These are phyloP conservation scores for Parauchenoglanis punctatus DNA, from an alignment of 2,797 vertebrate species.

Conservation along the genomic window DNA sequence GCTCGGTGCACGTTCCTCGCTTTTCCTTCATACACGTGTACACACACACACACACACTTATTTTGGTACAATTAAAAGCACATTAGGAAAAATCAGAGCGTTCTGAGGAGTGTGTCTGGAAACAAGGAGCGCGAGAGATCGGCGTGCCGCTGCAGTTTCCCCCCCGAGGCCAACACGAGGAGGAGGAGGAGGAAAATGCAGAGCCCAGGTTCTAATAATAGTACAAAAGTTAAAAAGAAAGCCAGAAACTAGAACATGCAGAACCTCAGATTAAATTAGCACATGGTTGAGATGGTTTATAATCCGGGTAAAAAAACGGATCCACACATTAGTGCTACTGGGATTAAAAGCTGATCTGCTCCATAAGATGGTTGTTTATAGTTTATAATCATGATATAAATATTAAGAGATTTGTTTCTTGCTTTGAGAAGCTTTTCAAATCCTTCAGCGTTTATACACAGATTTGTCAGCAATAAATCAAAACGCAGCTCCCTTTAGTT, in stretches of 20 bases:
- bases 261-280: background rate
- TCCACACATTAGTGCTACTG: background rate
- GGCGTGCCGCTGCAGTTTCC: background rate
- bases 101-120: background rate
- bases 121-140: background rate
- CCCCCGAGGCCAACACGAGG: conserved; percentile 12
- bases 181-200: conserved; percentile 40
- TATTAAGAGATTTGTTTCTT: background rate
- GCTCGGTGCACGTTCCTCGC: background rate
- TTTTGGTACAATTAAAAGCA: background rate
- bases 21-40: background rate
- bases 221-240: conserved; percentile 13
- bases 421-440: background rate
- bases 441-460: background rate
- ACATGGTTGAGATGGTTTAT: no score
- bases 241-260: conserved; percentile 35
- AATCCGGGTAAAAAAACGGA: background rate
- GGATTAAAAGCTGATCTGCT: background rate
- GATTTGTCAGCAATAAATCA: background rate
- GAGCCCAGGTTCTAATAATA: conserved; percentile 35
- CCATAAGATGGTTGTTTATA: background rate
- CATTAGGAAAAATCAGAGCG: background rate
- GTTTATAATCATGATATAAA: background rate
- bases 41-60: background rate
- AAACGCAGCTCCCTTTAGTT: background rate